Percentiles rank a stretch among this genome's conserved stretches.
These are phyloP conservation scores for Lucilia cuprina DNA, from an alignment of 1,140 invertebrate genomes.

Conservation along the genomic window DNA sequence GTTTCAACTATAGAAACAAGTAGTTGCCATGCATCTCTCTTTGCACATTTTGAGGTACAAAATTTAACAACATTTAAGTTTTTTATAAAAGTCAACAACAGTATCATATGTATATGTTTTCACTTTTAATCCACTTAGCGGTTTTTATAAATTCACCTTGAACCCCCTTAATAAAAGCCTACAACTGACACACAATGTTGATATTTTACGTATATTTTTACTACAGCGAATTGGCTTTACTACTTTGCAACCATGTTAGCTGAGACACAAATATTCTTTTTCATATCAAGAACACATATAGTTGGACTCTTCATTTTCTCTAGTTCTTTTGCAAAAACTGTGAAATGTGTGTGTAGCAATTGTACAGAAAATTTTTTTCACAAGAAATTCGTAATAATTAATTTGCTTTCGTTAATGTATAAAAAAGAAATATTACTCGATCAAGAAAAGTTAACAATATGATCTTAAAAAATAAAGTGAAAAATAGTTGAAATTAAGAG, in stretches of 20 bases:
- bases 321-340: slow-evolving; percentile 26
- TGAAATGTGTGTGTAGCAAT: slow-evolving; percentile 28
- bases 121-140: too few relatives aligned
- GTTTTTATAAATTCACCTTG: neutral
- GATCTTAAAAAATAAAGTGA: neutral
- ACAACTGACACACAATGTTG: neutral
- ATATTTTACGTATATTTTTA: neutral
- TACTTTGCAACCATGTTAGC: neutral
- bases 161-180: neutral
- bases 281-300: neutral
- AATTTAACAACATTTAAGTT: too few relatives aligned
- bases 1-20: too few relatives aligned
- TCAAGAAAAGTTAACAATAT: neutral
- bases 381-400: slow-evolving; percentile 1
- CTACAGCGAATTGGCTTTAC: neutral
- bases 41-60: too few relatives aligned
- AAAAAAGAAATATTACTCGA: neutral
- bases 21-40: too few relatives aligned
- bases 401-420: neutral
- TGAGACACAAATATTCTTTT: neutral
- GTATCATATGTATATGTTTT: too few relatives aligned
- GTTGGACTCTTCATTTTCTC: slow-evolving; percentile 1
- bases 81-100: too few relatives aligned
- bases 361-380: neutral
- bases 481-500: neutral